Percentiles rank a stretch among this genome's conserved stretches.
phyloP scores from a whole-genome alignment of 2,113 vertebrate species.

The Camelus bactrianus region DNA sequence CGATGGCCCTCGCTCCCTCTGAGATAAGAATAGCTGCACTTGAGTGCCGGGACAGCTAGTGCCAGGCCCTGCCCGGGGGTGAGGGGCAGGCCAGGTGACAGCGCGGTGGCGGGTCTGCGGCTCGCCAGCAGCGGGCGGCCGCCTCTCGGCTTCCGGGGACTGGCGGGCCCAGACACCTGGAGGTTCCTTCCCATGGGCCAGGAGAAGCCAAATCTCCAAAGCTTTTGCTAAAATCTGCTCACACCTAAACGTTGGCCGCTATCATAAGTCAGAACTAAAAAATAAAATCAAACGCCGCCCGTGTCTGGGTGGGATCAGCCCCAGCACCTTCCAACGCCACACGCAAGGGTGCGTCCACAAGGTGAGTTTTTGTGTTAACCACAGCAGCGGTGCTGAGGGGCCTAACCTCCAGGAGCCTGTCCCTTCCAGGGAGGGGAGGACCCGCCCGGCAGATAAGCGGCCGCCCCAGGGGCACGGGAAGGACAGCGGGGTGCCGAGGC shows the following conservation, averaged over 20 bases:
- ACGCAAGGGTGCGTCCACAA: too few species aligned
- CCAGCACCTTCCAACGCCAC: neutral
- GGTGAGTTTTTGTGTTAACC: accelerated
- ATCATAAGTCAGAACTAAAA: too few species aligned
- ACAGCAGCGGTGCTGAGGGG: accelerated
- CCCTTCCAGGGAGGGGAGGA: neutral
- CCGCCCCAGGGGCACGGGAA: accelerated
- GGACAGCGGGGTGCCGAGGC: neutral
- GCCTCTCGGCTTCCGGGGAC: neutral
- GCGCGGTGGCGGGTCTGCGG: accelerated
- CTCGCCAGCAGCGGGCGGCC: constrained; percentile 48
- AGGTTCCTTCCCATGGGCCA: neutral
- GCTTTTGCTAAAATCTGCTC: neutral
- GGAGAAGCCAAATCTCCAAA: neutral
- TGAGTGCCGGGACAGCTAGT: constrained; percentile 23
- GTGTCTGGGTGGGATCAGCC: neutral
- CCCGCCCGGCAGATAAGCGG: neutral
- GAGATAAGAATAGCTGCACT: constrained; percentile 58
- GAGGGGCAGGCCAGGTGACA: constrained; percentile 56
- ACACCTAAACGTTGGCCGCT: accelerated
- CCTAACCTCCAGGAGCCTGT: neutral
- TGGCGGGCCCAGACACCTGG: neutral
- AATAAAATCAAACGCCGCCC: accelerated
- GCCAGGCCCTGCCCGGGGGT: neutral
- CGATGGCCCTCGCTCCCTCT: neutral